phyloP scores from a whole-genome alignment of 2,113 vertebrate genomes.

The Varanus salvator region DNA sequence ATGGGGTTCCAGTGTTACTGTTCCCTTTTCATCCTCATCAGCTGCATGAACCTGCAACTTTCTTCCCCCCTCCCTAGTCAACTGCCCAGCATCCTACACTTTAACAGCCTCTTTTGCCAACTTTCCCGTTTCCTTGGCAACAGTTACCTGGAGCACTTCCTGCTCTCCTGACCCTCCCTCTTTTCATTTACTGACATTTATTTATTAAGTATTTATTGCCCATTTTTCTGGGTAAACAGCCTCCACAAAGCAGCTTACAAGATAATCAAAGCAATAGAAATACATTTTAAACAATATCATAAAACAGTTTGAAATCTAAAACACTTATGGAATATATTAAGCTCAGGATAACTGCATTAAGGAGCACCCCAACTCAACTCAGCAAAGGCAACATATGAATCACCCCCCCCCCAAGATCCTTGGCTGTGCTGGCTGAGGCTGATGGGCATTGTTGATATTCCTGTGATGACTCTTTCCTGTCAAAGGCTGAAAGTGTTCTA shows the following conservation, averaged over 20 bases:
- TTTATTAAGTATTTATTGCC: slow-evolving; percentile 9
- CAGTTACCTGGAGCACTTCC: neutral
- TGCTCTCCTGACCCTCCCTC: neutral
- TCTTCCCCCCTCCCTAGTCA: neutral
- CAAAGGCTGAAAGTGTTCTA: no score
- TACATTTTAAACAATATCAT: neutral
- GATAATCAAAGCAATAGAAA: neutral
- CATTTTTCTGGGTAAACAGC: neutral
- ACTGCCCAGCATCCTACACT: neutral
- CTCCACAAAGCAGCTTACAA: neutral
- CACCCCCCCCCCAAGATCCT: neutral
- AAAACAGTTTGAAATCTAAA: neutral
- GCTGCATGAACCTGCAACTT: neutral
- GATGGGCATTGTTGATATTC: neutral
- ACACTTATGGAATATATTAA: neutral
- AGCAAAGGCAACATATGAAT: neutral
- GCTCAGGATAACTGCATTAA: neutral
- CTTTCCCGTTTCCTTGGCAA: neutral
- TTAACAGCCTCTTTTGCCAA: neutral
- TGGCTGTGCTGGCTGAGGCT: neutral
- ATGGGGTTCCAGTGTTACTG: neutral
- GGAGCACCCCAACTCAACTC: neutral
- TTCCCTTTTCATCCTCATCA: neutral
- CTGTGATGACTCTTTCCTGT: no score
- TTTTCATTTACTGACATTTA: neutral